Base-by-base conservation (phyloP, 2,797 vertebrate species). In the Sebastes variabilis region DNA sequence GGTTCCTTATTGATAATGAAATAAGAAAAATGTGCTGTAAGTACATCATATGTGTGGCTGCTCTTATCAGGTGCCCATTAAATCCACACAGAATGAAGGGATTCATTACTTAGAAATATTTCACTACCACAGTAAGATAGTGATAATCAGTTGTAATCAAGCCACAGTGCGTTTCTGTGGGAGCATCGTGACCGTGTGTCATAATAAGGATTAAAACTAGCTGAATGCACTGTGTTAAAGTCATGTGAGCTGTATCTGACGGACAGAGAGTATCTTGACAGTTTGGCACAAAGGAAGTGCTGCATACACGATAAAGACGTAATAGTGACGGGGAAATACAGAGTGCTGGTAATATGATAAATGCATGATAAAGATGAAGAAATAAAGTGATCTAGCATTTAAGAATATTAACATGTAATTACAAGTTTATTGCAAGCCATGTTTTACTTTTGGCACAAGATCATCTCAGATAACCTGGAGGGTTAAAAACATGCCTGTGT, bases 291-390 rank as follows among this genome's bases (percentile, higher is more conserved):
- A 27, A 82, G 75, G 76, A 83, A 83, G 66, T 36, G 56, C 14
- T 80, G 61, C 72, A 38, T 8, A 14, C 5, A 14, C 3, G 65
- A 83, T 66, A 82, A 82, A 25, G 46, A 49, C 18, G n/a, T 65
- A 24, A 25, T 1, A 12, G 20, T 16, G n/a, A 54, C 13, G 5
- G 18, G 46, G 52, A 84, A 71, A 81, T 8, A 3, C 1, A 13
- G 22, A 14, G 11, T 8, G 20, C 49, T 32, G 24, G 32, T 5
- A 42, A 10, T 13, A 18, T 55, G 18, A 69, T 5, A 58, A 30
- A 72, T 5, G 11, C n/a, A 25, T 2, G 24, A 42, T 16, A 38
- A n/a, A 24, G 16, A 66, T 22, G 5, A n/a, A 66, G 4, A 66
- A 27, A 12, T 2, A 46, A 27, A 60, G 20, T 10, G 12, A 67